phyloP scores from a whole-genome alignment of 1,140 invertebrate species.

The Catajapyx aquilonaris region DNA sequence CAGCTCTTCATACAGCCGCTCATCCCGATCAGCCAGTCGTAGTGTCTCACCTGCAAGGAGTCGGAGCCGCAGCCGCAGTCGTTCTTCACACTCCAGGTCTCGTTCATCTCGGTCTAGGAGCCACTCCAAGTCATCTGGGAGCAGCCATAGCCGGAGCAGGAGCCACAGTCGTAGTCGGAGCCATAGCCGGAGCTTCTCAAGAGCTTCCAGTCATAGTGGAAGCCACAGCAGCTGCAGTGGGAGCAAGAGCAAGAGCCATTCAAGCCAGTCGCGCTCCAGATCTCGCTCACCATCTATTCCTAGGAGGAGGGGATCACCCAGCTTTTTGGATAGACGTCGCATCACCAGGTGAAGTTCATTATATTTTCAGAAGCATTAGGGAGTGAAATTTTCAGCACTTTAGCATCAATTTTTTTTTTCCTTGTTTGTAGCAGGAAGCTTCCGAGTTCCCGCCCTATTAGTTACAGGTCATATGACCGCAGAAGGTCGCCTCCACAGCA shows the following conservation, averaged over 20 bases:
- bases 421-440: no score
- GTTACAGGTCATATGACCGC: no score
- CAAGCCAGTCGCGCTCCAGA: conserved; percentile 16
- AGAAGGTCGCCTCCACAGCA: no score
- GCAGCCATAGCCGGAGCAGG: neutral
- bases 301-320: conserved; percentile 65
- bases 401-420: no score
- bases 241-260: conserved; percentile 7
- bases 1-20: neutral
- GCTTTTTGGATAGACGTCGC: conserved; percentile 65
- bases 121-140: neutral
- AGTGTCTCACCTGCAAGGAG: conserved; percentile 5
- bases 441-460: no score
- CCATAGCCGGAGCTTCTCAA: no score
- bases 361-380: no score
- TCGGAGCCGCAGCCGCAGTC: conserved; percentile 3
- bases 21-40: conserved; percentile 4
- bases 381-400: no score
- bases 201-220: conserved; percentile 1
- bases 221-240: conserved; percentile 7
- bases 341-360: conserved; percentile 85
- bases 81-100: conserved; percentile 12
- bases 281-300: conserved; percentile 69
- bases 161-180: conserved; percentile 1
- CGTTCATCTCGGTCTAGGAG: conserved; percentile 7